Evolutionary conservation across 2,888 invertebrate genomes (phyloP).

Genomic region (Melikaiella ostensackeni): DNA sequence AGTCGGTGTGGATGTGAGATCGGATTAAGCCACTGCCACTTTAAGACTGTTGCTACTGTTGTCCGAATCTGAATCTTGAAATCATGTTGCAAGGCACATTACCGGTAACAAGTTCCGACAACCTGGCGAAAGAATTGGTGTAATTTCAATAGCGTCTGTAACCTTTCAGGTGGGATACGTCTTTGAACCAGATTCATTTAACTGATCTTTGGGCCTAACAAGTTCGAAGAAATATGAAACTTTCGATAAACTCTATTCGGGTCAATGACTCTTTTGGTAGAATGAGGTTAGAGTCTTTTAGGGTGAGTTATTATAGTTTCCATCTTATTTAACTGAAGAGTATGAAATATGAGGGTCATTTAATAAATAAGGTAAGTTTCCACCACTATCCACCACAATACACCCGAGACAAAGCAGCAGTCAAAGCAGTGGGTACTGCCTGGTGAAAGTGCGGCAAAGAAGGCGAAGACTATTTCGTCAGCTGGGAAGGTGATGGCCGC

Average conservation of each 20-base stretch:
- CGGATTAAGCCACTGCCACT: constrained; percentile 60
- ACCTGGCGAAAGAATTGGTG: constrained; percentile 29
- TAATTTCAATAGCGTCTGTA: constrained; percentile 16
- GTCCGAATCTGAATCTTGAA: constrained; percentile 64
- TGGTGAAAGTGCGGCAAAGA: too few species aligned
- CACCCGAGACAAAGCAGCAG: too few species aligned
- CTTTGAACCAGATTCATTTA: background rate
- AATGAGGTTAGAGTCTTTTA: background rate
- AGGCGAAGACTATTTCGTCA: too few species aligned
- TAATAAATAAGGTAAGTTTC: too few species aligned
- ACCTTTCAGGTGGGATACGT: background rate
- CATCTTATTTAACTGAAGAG: too few species aligned
- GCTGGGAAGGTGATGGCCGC: too few species aligned
- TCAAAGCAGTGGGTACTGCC: too few species aligned
- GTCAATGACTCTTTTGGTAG: background rate
- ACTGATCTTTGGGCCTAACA: background rate
- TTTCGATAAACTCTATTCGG: background rate
- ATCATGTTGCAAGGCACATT: constrained; percentile 71
- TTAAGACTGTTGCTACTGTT: constrained; percentile 51
- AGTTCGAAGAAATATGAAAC: background rate
- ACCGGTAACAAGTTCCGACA: constrained; percentile 56
- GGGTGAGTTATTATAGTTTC: too few species aligned
- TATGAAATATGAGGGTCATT: too few species aligned
- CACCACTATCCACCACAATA: too few species aligned
- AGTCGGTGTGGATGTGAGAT: constrained; percentile 67